Percentiles rank a stretch among this genome's conserved stretches.
Conservation (phyloP, 2,113 vertebrate genomes). For the Pseudopipra pipra region DNA sequence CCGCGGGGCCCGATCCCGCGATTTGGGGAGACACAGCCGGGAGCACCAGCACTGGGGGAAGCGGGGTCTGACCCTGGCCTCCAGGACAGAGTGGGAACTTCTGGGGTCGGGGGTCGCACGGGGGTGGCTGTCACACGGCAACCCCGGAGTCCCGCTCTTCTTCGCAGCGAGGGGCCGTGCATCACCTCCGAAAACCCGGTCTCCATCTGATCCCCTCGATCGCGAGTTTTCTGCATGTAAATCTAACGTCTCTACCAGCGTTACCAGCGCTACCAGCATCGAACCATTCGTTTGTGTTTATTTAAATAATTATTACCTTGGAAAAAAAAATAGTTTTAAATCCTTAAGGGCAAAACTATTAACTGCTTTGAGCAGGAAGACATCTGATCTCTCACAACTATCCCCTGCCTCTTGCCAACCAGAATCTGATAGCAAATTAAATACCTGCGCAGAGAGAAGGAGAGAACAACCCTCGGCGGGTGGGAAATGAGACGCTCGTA, state of each 20-base stretch:
- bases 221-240: neutral
- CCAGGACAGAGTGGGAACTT: neutral
- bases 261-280: too few relatives aligned
- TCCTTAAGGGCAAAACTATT: constrained; percentile 36
- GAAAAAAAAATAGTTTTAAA: neutral
- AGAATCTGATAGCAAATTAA: constrained; percentile 1
- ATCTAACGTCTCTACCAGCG: neutral
- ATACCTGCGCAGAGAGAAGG: neutral
- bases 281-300: neutral
- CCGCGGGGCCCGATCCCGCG: neutral
- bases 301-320: neutral
- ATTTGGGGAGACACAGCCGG: neutral
- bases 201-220: neutral
- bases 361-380: neutral
- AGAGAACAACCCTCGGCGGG: neutral
- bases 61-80: neutral
- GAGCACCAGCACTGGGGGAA: neutral
- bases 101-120: neutral
- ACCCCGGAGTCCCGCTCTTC: too few relatives aligned
- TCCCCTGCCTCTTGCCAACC: neutral
- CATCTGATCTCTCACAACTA: neutral
- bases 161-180: too few relatives aligned
- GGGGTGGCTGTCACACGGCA: neutral
- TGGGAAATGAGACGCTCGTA: neutral
- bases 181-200: neutral